Percentiles rank a stretch among this genome's conserved stretches.
Conservation (phyloP, 2,888 invertebrate species). For the Himalopsyche kuldschensis region DNA sequence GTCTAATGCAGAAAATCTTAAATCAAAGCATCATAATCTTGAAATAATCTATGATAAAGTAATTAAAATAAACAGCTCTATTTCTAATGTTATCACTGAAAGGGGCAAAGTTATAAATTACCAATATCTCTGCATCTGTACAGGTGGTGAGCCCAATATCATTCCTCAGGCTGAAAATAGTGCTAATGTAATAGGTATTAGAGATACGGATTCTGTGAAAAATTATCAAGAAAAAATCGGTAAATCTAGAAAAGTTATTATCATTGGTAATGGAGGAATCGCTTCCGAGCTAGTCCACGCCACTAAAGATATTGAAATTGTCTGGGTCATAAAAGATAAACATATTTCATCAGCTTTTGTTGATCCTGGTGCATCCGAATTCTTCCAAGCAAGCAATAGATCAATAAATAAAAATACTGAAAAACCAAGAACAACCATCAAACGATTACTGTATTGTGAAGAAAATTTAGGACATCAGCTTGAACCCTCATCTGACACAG, state of each 20-base stretch:
- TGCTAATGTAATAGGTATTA: constrained; percentile 78
- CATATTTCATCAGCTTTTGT: constrained; percentile 93
- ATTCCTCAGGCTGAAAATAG: constrained; percentile 63
- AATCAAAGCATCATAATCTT: constrained; percentile 66
- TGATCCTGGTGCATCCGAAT: constrained; percentile 94
- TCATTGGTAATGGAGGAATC: constrained; percentile 98
- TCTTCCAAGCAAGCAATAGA: constrained; percentile 69
- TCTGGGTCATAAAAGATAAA: constrained; percentile 93
- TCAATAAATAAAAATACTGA: constrained; percentile 60
- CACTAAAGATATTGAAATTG: constrained; percentile 77
- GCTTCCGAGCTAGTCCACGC: constrained; percentile 95
- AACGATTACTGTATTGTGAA: constrained; percentile 71
- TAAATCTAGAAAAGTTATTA: constrained; percentile 70
- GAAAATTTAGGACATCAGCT: constrained; percentile 51
- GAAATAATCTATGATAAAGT: constrained; percentile 70
- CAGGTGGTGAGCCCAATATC: constrained; percentile 85
- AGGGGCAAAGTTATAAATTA: constrained; percentile 65
- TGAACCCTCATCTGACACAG: constrained; percentile 47
- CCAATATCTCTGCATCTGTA: constrained; percentile 84
- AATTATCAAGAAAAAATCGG: constrained; percentile 73
- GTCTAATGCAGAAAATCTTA: constrained; percentile 62
- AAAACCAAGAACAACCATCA: constrained; percentile 44
- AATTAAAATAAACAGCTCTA: constrained; percentile 58
- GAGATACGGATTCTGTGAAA: constrained; percentile 92
- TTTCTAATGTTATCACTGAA: constrained; percentile 60